A percentile compares a stretch with the other conserved stretches of the same genome.
These are phyloP conservation scores for Parnassius smintheus DNA, from an alignment of 2,888 invertebrate species.

Conservation along the genomic window DNA sequence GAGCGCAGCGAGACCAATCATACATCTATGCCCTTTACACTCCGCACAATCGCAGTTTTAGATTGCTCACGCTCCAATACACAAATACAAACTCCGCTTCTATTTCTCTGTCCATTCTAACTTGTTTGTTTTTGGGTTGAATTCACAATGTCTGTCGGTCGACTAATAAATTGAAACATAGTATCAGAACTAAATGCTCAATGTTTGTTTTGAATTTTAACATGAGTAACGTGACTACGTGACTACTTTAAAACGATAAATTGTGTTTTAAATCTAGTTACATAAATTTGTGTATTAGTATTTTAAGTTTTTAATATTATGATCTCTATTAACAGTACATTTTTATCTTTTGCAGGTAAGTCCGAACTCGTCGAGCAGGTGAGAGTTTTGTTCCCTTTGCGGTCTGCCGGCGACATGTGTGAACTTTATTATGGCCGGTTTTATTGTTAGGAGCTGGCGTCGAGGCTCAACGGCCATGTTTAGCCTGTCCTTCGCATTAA, in stretches of 20 bases:
- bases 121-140: constrained; percentile 36
- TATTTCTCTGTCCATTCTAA: constrained; percentile 35
- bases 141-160: constrained; percentile 31
- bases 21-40: constrained; percentile 31
- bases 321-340: constrained; percentile 43
- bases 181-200: constrained; percentile 31
- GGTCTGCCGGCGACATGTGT: constrained; percentile 58
- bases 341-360: constrained; percentile 69
- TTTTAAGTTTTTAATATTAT: constrained; percentile 4
- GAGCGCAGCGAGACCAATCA: too few species aligned
- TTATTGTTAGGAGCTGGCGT: constrained; percentile 53
- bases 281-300: neutral
- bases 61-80: constrained; percentile 42
- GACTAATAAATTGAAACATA: constrained; percentile 35
- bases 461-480: constrained; percentile 37
- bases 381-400: constrained; percentile 64
- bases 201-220: constrained; percentile 35
- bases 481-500: constrained; percentile 43
- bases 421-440: constrained; percentile 66
- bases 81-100: constrained; percentile 37
- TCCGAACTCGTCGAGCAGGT: constrained; percentile 50
- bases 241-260: constrained; percentile 26
- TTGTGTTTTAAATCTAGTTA: constrained; percentile 13
- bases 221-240: constrained; percentile 4
- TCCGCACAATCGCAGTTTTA: constrained; percentile 36